These are phyloP conservation scores for Caenorhabditis zanzibari DNA, from an alignment of 2,888 invertebrate species.

Conservation along the genomic window DNA sequence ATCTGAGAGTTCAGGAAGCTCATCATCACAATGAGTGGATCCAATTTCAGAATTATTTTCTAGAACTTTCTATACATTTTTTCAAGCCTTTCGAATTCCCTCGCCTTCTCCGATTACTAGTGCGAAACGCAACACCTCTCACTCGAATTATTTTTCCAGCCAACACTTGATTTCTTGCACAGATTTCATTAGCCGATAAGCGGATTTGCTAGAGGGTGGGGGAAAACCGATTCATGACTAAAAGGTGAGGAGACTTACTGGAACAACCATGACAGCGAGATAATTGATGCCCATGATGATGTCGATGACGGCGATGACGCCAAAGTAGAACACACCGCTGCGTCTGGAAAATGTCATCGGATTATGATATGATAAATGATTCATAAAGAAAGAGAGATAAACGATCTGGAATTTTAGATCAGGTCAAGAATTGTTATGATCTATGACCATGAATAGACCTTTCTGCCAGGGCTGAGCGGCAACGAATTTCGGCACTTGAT, in stretches of 20 bases:
- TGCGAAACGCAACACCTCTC: conserved; percentile 60
- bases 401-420: too few species aligned
- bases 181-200: conserved; percentile 49
- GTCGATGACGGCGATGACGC: conserved; percentile 82
- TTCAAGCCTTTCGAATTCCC: not conserved
- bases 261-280: conserved; percentile 81
- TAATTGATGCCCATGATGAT: conserved; percentile 82
- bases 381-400: not conserved
- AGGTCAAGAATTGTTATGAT: not conserved
- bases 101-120: conserved; percentile 50
- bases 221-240: conserved; percentile 2
- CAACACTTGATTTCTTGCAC: conserved; percentile 11
- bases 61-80: conserved; percentile 18
- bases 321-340: conserved; percentile 82
- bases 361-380: not conserved
- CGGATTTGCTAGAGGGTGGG: not conserved
- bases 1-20: conserved; percentile 19
- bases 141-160: conserved; percentile 14
- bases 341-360: conserved; percentile 67
- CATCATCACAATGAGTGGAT: conserved; percentile 37
- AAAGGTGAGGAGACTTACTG: conserved; percentile 70
- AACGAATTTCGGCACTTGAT: too few species aligned
- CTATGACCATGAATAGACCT: conserved; percentile 3
- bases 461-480: too few species aligned
- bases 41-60: conserved; percentile 35